Evolutionary conservation across 1,140 invertebrate genomes (phyloP).

Genomic region (Drosophila arawakana): DNA sequence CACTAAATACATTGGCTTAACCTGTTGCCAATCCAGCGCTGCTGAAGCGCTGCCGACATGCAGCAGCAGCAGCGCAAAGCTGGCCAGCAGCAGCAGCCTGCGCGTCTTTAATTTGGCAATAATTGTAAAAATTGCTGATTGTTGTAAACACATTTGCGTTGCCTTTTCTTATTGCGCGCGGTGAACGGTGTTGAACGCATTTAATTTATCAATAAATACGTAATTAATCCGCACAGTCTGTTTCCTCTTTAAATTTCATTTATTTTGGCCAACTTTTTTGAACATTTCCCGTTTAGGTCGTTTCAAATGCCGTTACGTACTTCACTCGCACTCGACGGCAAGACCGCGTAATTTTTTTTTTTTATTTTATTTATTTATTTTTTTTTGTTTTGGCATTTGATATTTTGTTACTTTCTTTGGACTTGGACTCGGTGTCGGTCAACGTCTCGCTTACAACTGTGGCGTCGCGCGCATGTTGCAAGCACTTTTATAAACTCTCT

Average conservation of each 20-base stretch:
- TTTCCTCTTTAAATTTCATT: constrained; percentile 16
- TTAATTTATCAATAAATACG: constrained; percentile 63
- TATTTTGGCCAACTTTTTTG: constrained; percentile 6
- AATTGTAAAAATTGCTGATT: constrained; percentile 46
- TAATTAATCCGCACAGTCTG: constrained; percentile 10
- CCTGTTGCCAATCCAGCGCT: constrained; percentile 75
- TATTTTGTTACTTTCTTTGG: constrained; percentile 46
- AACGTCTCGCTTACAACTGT: constrained; percentile 68
- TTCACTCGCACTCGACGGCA: constrained; percentile 6
- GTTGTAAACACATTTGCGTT: constrained; percentile 76
- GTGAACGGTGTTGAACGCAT: constrained; percentile 53
- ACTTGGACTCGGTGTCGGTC: constrained; percentile 40
- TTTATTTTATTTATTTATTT: constrained; percentile 4
- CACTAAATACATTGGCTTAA: constrained; percentile 82
- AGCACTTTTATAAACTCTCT: constrained; percentile 80
- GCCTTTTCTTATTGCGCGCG: constrained; percentile 37
- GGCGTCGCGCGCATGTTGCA: constrained; percentile 70
- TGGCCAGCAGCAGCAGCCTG: constrained; percentile 16
- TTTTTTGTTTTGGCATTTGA: constrained; percentile 10
- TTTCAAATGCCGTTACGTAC: constrained; percentile 70
- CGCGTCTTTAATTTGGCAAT: constrained; percentile 44
- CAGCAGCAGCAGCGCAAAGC: constrained; percentile 44
- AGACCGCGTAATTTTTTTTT: constrained; percentile 27
- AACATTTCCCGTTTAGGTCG: constrained; percentile 40
- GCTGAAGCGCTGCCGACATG: constrained; percentile 34